Base-by-base conservation (phyloP, 2,888 invertebrate genomes). In the Drosophila borborema region DNA sequence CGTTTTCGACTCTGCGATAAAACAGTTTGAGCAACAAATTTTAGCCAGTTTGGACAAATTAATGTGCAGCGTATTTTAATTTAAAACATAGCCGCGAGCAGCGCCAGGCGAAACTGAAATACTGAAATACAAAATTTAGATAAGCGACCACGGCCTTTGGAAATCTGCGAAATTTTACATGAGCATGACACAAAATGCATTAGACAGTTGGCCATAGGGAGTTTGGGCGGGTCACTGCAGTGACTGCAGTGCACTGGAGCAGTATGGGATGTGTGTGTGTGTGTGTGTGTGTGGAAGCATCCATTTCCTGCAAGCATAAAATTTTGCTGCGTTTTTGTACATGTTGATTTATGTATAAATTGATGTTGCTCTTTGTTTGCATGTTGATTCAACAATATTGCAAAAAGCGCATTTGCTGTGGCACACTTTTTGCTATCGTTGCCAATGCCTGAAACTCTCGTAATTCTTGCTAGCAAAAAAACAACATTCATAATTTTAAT, bases 261-360 rank as follows among this genome's bases (percentile, higher is more conserved):
- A 28, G 28, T 6, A 28, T 28, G 38, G 4, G 2, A 9, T 36
- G 18, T 18, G 8, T 40, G 36, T 14, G 38, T 12, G 23, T 31
- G 23, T 31, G 12, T 45, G 55, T 28, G 10, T 28, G 16, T 49
- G 23, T 16, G 34, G 10, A 63, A 48, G 46, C 31, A 66, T 51
- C 49, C 43, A 56, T 64, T 64, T 72, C 49, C 38, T 49, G 63
- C 41, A 46, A 14, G 63, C 40, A 58, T 48, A 53, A 43, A 61
- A 68, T 64, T 64, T 74, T 20, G n/a, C 43, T 59, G 46, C 36
- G 82, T 85, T 85, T 82, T 85, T 81, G 70, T 81, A 63, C 65
- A 55, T 82, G 54, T 82, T 82, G 82, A 80, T 82, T 85, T 85
- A 82, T 82, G 86, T 72, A 82, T 74, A 85, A 82, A 85, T 82